Conservation (phyloP, 2,888 invertebrate species). For the Amblyjoppa proteus region DNA sequence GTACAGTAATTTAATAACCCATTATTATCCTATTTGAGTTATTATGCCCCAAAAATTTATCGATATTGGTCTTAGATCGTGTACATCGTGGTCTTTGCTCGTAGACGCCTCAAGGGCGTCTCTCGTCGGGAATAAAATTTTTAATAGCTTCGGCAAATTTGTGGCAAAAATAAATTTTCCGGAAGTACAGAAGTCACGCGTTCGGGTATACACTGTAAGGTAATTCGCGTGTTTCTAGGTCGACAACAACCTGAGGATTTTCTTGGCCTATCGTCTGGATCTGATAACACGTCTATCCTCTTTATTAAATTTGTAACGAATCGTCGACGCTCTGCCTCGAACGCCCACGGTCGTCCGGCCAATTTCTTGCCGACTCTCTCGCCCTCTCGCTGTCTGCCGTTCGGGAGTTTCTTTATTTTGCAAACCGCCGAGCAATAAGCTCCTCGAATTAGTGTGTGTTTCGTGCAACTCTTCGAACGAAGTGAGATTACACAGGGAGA, state of each 20-base stretch:
- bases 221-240: constrained; percentile 54
- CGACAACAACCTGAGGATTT: constrained; percentile 63
- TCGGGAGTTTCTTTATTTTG: constrained; percentile 12
- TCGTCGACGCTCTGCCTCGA: constrained; percentile 35
- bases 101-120: no score
- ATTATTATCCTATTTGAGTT: no score
- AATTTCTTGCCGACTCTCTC: constrained; percentile 38
- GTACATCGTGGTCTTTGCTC: no score
- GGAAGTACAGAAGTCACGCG: not conserved
- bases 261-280: not conserved
- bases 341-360: constrained; percentile 38
- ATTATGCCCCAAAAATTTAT: no score
- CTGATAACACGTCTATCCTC: constrained; percentile 8
- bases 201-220: not conserved
- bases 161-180: not conserved
- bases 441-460: constrained; percentile 29
- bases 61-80: no score
- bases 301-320: constrained; percentile 54
- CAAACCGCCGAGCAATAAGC: constrained; percentile 9
- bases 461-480: constrained; percentile 54
- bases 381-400: constrained; percentile 29
- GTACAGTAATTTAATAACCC: no score
- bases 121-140: not conserved
- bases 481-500: constrained; percentile 50
- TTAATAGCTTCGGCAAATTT: not conserved